Conservation (phyloP, 2,113 vertebrate species). For the Syrmaticus mikado region DNA sequence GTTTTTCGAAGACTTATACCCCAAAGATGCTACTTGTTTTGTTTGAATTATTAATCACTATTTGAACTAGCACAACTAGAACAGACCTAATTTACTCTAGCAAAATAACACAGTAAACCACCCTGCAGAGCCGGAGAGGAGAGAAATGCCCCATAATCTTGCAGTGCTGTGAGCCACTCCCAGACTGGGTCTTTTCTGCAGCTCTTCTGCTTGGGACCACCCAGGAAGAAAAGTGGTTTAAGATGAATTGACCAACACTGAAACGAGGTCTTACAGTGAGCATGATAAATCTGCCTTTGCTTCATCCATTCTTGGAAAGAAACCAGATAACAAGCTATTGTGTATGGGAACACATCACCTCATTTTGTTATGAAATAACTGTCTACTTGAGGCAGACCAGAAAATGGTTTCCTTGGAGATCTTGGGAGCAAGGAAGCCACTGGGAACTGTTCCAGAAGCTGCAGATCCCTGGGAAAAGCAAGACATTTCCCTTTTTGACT, state of each 20-base stretch:
- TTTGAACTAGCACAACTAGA: background rate
- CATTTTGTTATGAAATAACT: background rate
- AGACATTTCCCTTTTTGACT: background rate
- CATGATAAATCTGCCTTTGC: background rate
- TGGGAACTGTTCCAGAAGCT: background rate
- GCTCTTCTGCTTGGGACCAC: background rate
- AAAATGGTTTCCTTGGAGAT: background rate
- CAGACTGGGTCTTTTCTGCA: rapidly evolving
- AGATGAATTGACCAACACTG: background rate
- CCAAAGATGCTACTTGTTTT: background rate
- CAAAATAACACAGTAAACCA: background rate
- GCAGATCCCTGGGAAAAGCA: background rate
- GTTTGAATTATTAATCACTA: background rate
- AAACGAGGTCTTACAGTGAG: background rate
- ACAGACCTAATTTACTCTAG: background rate
- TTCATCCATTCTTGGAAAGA: constrained; percentile 12
- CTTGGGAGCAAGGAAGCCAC: background rate
- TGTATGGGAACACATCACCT: background rate
- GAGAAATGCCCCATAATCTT: background rate
- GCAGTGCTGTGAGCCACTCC: rapidly evolving
- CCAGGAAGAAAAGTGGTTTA: background rate
- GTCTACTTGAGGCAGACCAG: background rate
- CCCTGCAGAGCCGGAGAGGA: background rate
- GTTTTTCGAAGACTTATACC: background rate
- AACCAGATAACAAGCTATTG: background rate